phyloP scores from a whole-genome alignment of 2,113 vertebrate species.

The Hydrolagus affinis region DNA sequence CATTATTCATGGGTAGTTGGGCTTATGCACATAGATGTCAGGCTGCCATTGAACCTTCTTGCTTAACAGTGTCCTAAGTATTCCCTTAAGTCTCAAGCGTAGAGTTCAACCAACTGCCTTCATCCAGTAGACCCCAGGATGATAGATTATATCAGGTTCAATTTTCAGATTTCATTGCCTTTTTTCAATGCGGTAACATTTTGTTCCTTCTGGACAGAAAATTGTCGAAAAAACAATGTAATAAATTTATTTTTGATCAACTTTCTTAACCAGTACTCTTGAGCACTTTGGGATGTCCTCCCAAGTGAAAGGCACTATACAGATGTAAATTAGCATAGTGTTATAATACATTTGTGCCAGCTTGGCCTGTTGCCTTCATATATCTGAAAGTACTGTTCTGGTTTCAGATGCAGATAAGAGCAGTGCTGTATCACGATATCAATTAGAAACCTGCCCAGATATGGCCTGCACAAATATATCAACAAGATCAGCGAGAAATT shows the following conservation, averaged over 20 bases:
- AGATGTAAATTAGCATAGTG: no score
- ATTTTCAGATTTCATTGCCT: background rate
- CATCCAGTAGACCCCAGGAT: background rate
- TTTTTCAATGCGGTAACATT: background rate
- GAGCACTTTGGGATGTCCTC: background rate
- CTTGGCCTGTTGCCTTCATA: no score
- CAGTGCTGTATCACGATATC: background rate
- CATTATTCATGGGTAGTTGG: no score
- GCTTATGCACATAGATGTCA: no score
- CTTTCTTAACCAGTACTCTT: background rate
- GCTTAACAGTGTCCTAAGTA: no score
- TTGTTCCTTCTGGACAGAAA: background rate
- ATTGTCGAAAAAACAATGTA: background rate
- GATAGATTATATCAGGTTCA: constrained; percentile 2
- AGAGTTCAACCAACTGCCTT: background rate
- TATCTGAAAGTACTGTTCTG: no score
- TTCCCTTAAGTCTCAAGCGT: no score
- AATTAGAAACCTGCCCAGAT: background rate
- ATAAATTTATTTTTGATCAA: no score
- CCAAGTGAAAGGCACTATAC: background rate
- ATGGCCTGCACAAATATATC: background rate
- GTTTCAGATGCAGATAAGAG: no score
- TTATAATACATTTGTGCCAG: no score
- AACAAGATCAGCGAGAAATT: background rate
- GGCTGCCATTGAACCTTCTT: no score